Conservation (phyloP, 2,113 vertebrate genomes). For the Notarius lentiginosus region DNA sequence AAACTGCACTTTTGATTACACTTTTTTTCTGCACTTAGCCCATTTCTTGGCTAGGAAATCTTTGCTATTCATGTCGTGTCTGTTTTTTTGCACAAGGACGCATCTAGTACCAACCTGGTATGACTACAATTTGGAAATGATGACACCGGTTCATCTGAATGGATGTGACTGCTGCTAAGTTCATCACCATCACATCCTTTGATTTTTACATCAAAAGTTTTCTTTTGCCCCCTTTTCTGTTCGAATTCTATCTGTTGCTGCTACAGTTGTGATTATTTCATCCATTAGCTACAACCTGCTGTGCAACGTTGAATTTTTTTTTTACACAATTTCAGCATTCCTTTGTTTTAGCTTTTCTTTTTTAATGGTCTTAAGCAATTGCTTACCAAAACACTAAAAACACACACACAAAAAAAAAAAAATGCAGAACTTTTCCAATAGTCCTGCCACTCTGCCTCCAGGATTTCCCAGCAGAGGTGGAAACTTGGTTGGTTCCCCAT, state of each 20-base stretch:
- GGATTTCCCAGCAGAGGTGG: constrained; percentile 71
- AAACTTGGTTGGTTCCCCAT: constrained; percentile 62
- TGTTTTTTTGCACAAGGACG: constrained; percentile 3
- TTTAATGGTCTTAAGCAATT: constrained; percentile 5
- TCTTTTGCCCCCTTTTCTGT: not conserved
- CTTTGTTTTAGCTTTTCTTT: constrained; percentile 27
- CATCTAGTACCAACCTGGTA: constrained; percentile 68
- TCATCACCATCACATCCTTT: constrained; percentile 29
- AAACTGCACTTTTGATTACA: constrained; percentile 18
- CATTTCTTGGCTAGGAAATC: constrained; percentile 6
- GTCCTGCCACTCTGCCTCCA: constrained; percentile 68
- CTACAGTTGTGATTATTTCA: constrained; percentile 51
- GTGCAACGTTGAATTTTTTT: constrained; percentile 37
- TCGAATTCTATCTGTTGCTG: constrained; percentile 36
- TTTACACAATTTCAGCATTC: constrained; percentile 61
- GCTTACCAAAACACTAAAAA: constrained; percentile 38
- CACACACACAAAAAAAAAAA: constrained; percentile 3
- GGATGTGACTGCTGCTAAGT: constrained; percentile 54
- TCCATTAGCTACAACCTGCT: constrained; percentile 57
- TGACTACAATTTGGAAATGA: constrained; percentile 55
- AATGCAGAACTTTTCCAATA: constrained; percentile 81
- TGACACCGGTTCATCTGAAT: constrained; percentile 54
- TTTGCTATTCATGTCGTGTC: not conserved
- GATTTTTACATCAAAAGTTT: not conserved
- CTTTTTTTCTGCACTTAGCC: not conserved